These are phyloP conservation scores for mouse (Mus musculus) DNA, from an alignment of 2,113 vertebrate genomes.

Conservation along the genomic window GRCm39 chr16:67081001-67081500, in stretches of 20 bases:
- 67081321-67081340: background rate
- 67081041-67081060: background rate
- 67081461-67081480: background rate
- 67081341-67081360: background rate
- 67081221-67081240: background rate
- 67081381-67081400: background rate
- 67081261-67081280: background rate
- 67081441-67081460: background rate
- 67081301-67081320: background rate
- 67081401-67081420: background rate
- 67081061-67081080: background rate
- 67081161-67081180: background rate
- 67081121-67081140: background rate
- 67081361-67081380: background rate
- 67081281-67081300: background rate
- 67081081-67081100: background rate
- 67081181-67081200: background rate
- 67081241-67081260: background rate
- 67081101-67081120: background rate
- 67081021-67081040: background rate
- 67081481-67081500: background rate
- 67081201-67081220: background rate
- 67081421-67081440: background rate
- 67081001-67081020: too few relatives aligned
- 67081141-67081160: background rate